Conservation (phyloP, 2,888 invertebrate genomes). For the Drosophila recens region DNA sequence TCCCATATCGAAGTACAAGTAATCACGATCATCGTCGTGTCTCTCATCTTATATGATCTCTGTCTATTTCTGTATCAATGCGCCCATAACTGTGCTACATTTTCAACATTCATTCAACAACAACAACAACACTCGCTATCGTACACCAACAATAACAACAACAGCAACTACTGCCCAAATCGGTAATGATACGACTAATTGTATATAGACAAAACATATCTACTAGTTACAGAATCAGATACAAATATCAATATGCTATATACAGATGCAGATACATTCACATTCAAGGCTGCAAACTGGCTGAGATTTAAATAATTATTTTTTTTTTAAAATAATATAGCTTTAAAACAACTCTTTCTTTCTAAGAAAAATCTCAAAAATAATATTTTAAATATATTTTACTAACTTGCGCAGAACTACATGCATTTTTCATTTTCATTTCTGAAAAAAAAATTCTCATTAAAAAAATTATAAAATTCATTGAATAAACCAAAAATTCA, state of each 20-base stretch:
- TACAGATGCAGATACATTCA: constrained; percentile 10
- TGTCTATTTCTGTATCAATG: constrained; percentile 70
- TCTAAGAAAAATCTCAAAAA: not conserved
- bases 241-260: not conserved
- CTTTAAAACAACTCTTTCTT: not conserved
- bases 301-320: not conserved
- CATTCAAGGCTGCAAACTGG: constrained; percentile 3
- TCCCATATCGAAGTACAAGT: constrained; percentile 36
- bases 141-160: constrained; percentile 43
- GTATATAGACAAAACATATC: constrained; percentile 28
- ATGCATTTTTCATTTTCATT: too few species aligned
- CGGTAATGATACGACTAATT: constrained; percentile 61
- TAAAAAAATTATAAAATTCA: too few species aligned
- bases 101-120: constrained; percentile 36
- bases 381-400: not conserved
- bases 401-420: not conserved
- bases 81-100: constrained; percentile 72
- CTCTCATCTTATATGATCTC: constrained; percentile 61
- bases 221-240: constrained; percentile 2
- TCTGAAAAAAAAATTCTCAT: too few species aligned
- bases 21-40: constrained; percentile 55
- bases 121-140: constrained; percentile 27
- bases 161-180: constrained; percentile 76
- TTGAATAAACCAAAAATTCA: too few species aligned
- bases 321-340: too few species aligned